Base-by-base conservation (phyloP, 2,113 vertebrate species). In the Colius striatus region DNA sequence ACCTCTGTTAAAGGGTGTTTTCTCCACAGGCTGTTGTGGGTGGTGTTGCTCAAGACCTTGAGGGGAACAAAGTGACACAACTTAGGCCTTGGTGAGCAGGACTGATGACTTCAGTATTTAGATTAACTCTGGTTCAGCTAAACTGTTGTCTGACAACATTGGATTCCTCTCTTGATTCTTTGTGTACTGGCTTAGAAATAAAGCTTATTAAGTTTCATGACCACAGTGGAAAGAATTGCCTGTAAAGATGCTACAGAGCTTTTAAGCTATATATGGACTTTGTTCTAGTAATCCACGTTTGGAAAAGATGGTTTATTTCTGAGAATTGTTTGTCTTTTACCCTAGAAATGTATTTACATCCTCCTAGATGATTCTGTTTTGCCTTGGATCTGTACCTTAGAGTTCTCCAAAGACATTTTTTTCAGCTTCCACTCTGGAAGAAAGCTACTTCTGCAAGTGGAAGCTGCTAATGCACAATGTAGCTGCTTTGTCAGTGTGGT, bases 181-280 rank as follows among this genome's bases (percentile, higher is more conserved):
- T 92, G 71, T 86, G 57, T 91, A 76, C 60, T 80, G 66, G 36
- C 72, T 92, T 83, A 82, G 82, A 93, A 92, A 77, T 65, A 45
- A 88, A 94, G 87, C 60, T 95, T 43, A 29, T 29, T 87, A 73
- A 91, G 55, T 67, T 84, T 71, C 5, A 1, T 72, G 65, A 80
- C 48, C 79, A 41, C 72, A 86, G 57, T 71, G 93, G 94, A 67
- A 96, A 83, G 78, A 92, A 68, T 63, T 90, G 93, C 79, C 50
- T 87, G 57, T 70, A 48, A 90, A 93, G 92, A 92, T 74, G 79
- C 82, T 88, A 17, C 58, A 22, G 20, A 83, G 13, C 14, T 93
- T 93, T 77, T 54, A 68, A 94, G 60, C 94, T 91, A 71, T 74
- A 88, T 92, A 95, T 73, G 93, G 94, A 57, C 48, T 89, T 90